Base-by-base conservation (phyloP, 2,113 vertebrate genomes). In the Nothocercus julius region DNA sequence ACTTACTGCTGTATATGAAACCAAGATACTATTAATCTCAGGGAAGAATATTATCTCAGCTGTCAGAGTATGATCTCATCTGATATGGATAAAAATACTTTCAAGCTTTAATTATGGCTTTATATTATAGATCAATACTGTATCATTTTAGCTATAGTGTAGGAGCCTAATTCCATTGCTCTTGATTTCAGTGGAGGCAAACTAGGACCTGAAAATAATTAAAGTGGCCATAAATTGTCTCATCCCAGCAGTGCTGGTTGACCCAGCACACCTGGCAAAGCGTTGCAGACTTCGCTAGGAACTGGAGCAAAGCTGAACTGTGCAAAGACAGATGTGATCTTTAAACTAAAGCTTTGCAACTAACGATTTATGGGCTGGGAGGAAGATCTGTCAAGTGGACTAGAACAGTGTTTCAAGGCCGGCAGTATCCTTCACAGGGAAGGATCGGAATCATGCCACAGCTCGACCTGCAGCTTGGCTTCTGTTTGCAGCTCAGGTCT, bases 91-190 rank as follows among this genome's bases (percentile, higher is more conserved):
- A 73, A 94, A 89, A 51, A 18, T 69, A 82, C 63, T 90, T 96
- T 58, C 21, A 89, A 69, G 36, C 30, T 80, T 59, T 80, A 95
- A 96, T 93, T 92, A 76, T 34, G 89, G 67, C 74, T 92, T 88
- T 79, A 73, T 87, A 40, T 89, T 79, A 74, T 76, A 93, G 83
- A 93, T 90, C 95, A 96, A 95, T 76, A 82, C 38, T 36, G 84
- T 68, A 92, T 84, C 38, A 68, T 34, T 92, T 67, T 51, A 87
- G 68, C 87, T 90, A 72, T 25, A 64, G 75, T 73, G 38, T 30
- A 90, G 49, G 20, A 88, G 34, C 61, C 56, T 11, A 73, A 34
- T 56, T 88, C 80, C 62, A 42, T 47, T 75, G 53, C 34, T 91
- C 13, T 94, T 49, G 11, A 84, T 90, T 90, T 90, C 36, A 82